Conservation (phyloP, 92 coral and sea anemone species). For the Porites evermanni region DNA sequence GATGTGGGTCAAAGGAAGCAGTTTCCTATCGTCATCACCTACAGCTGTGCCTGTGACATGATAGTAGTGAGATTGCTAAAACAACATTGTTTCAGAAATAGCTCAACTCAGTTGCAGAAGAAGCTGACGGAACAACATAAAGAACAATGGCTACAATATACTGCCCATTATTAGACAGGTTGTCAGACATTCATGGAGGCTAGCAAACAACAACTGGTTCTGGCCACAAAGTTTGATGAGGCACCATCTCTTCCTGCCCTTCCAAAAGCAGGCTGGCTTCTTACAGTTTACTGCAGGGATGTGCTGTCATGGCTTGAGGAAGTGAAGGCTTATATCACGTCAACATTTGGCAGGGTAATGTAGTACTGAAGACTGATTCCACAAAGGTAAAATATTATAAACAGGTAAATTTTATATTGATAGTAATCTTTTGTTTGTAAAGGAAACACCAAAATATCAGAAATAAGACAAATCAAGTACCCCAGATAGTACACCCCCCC, state of each 20-base stretch:
- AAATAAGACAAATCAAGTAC: too few species aligned
- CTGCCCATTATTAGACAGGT: constrained; percentile 52
- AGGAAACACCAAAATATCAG: too few species aligned
- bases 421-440: too few species aligned
- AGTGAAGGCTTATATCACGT: constrained; percentile 56
- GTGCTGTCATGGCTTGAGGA: constrained; percentile 50
- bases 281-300: constrained; percentile 60
- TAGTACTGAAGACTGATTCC: constrained; percentile 44
- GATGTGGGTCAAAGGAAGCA: constrained; percentile 54
- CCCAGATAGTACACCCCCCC: too few species aligned
- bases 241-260: constrained; percentile 42
- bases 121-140: constrained; percentile 53
- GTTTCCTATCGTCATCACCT: constrained; percentile 45
- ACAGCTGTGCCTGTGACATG: constrained; percentile 40
- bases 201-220: neutral
- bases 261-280: constrained; percentile 53
- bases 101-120: constrained; percentile 39
- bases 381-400: too few species aligned
- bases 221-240: constrained; percentile 9
- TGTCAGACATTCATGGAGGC: constrained; percentile 48
- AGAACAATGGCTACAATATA: constrained; percentile 51
- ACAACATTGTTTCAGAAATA: constrained; percentile 48
- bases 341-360: constrained; percentile 24
- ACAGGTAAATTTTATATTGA: too few species aligned
- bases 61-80: constrained; percentile 45